Conservation (phyloP, 2,113 vertebrate genomes). For the Lepus timidus region DNA sequence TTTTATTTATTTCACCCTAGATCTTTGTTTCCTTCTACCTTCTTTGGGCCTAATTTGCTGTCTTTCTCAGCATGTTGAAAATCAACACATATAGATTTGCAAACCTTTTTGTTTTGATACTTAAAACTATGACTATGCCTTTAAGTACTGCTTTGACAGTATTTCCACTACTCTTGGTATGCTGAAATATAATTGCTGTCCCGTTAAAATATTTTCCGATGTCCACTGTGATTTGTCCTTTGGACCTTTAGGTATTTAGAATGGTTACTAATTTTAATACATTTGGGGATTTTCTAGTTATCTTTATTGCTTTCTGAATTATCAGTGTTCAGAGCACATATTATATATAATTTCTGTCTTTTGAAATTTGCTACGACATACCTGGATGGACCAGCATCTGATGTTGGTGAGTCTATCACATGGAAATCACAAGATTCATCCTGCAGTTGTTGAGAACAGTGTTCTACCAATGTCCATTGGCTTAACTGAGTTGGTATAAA, state of each 20-base stretch:
- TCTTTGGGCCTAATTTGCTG: background rate
- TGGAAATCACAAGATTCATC: background rate
- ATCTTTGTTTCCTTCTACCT: background rate
- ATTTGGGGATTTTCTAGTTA: background rate
- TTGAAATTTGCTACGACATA: background rate
- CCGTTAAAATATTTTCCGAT: slow-evolving; percentile 8
- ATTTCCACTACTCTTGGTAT: background rate
- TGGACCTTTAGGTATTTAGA: background rate
- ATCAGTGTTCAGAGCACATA: background rate
- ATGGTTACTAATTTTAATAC: background rate
- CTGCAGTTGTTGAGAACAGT: background rate
- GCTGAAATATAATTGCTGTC: background rate
- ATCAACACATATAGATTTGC: background rate
- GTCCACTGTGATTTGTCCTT: background rate
- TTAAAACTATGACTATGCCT: background rate
- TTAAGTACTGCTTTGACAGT: background rate
- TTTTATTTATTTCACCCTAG: background rate
- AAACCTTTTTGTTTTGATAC: background rate
- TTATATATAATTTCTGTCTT: background rate
- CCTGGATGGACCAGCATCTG: background rate
- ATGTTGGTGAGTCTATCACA: background rate
- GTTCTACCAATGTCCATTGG: background rate
- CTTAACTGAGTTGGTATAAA: background rate
- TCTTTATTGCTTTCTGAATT: background rate
- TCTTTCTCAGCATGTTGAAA: background rate